Percentiles rank a stretch among this genome's conserved stretches.
phyloP scores from a whole-genome alignment of 2,888 invertebrate genomes.

The Synergus umbraculus region DNA sequence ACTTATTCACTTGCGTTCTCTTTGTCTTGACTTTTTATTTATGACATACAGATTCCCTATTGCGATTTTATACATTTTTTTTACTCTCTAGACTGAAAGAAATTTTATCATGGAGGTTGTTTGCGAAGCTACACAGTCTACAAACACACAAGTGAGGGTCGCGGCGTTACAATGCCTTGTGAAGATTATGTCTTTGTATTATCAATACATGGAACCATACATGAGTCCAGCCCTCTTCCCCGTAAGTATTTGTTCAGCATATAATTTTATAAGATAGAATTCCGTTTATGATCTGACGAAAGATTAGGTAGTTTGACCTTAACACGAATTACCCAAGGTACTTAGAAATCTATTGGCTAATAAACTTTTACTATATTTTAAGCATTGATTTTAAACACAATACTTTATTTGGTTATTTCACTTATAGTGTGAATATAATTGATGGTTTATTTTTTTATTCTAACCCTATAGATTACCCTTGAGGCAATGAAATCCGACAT shows the following conservation, averaged over 20 bases:
- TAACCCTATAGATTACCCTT: slow-evolving; percentile 86
- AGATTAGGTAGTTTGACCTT: neutral
- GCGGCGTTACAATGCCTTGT: slow-evolving; percentile 98
- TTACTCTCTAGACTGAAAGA: slow-evolving; percentile 85
- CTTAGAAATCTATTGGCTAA: neutral
- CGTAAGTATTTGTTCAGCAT: slow-evolving; percentile 76
- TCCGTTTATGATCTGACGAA: neutral
- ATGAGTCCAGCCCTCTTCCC: slow-evolving; percentile 99
- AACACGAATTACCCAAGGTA: neutral
- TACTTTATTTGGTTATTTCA: neutral
- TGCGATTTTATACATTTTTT: neutral
- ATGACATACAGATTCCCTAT: neutral
- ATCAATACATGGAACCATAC: slow-evolving; percentile 99
- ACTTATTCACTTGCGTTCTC: neutral
- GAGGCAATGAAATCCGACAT: slow-evolving; percentile 99
- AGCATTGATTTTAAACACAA: neutral
- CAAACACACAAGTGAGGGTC: slow-evolving; percentile 94
- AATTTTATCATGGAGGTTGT: slow-evolving; percentile 99
- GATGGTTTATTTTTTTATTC: slow-evolving; percentile 11
- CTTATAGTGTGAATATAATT: neutral
- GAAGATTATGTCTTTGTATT: slow-evolving; percentile 98
- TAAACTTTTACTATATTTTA: neutral
- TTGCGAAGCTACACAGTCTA: slow-evolving; percentile 98
- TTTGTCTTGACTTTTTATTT: neutral
- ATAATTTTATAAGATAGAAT: neutral